Percentiles rank a stretch among this genome's conserved stretches.
Evolutionary conservation across 2,888 invertebrate genomes (phyloP).

Genomic region (Dolichomitus sp.): DNA sequence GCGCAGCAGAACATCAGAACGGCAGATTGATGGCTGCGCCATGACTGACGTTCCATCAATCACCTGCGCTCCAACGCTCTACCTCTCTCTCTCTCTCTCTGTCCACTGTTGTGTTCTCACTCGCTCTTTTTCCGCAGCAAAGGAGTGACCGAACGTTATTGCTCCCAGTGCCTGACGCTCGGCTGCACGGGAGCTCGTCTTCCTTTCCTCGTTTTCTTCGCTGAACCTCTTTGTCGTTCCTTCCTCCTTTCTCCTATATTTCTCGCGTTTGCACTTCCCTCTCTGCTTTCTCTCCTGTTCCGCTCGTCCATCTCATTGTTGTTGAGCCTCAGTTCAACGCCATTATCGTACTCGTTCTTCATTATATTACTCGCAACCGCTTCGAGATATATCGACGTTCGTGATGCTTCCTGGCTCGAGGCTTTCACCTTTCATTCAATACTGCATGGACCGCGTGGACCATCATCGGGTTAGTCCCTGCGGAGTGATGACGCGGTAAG

Average conservation of each 20-base stretch:
- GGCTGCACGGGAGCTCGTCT: slow-evolving; percentile 49
- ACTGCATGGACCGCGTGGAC: neutral
- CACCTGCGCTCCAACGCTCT: slow-evolving; percentile 74
- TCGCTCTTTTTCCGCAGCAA: slow-evolving; percentile 51
- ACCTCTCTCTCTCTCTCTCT: slow-evolving; percentile 21
- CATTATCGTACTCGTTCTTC: slow-evolving; percentile 54
- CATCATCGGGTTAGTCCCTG: neutral
- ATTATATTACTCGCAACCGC: slow-evolving; percentile 34
- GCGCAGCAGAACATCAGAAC: slow-evolving; percentile 62
- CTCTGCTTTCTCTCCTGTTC: neutral
- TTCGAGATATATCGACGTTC: slow-evolving; percentile 22
- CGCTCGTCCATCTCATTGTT: slow-evolving; percentile 2
- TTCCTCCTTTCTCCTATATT: neutral
- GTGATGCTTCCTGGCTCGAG: slow-evolving; percentile 1
- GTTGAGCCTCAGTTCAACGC: neutral
- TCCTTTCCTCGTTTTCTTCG: slow-evolving; percentile 44
- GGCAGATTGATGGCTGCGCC: slow-evolving; percentile 85
- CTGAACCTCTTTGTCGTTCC: slow-evolving; percentile 24
- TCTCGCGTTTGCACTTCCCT: slow-evolving; percentile 1
- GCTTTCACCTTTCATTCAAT: slow-evolving; percentile 33
- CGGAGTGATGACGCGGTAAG: slow-evolving; percentile 8
- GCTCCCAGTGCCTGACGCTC: slow-evolving; percentile 49
- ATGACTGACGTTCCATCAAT: slow-evolving; percentile 86
- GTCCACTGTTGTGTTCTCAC: slow-evolving; percentile 12
- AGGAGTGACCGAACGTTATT: slow-evolving; percentile 66